Percentiles rank a stretch among this genome's conserved stretches.
These are phyloP conservation scores for Margaritifera margaritifera DNA, from an alignment of 2,888 invertebrate genomes.

Conservation along the genomic window DNA sequence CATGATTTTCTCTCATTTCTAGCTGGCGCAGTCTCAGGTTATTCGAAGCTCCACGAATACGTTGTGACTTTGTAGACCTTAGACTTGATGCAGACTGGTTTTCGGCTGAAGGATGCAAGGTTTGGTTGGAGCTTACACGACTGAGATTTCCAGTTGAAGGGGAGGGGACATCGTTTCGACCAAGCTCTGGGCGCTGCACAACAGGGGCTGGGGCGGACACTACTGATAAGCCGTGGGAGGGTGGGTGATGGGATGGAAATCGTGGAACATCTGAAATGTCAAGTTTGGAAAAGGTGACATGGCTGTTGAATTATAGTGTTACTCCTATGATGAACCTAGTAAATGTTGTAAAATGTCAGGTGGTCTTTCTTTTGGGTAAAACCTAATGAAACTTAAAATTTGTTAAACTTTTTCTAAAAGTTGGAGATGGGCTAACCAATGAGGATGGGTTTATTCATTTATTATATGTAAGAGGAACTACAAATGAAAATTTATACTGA, in stretches of 20 bases:
- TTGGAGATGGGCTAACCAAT: too few species aligned
- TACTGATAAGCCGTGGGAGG: conserved; percentile 63
- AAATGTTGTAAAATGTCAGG: too few species aligned
- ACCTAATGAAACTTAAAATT: too few species aligned
- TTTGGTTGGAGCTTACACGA: conserved; percentile 49
- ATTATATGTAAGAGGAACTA: too few species aligned
- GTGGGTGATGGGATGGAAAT: conserved; percentile 55
- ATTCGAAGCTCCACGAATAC: conserved; percentile 61
- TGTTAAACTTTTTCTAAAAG: too few species aligned
- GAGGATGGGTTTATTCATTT: too few species aligned
- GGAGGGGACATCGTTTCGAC: conserved; percentile 27
- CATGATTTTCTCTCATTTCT: conserved; percentile 65
- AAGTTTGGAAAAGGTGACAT: too few species aligned
- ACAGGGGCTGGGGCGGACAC: conserved; percentile 72
- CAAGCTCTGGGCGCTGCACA: conserved; percentile 63
- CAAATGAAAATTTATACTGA: too few species aligned
- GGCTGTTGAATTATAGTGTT: too few species aligned
- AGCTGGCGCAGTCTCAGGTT: conserved; percentile 60
- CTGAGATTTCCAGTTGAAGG: conserved; percentile 32
- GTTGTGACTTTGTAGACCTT: conserved; percentile 63
- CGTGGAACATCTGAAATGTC: conserved; percentile 52
- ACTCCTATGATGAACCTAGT: too few species aligned
- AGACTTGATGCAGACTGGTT: conserved; percentile 20
- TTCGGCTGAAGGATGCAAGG: conserved; percentile 23
- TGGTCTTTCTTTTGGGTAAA: too few species aligned